These are phyloP conservation scores for Gallinago solitaria DNA, from an alignment of 2,797 vertebrate genomes.

Conservation along the genomic window DNA sequence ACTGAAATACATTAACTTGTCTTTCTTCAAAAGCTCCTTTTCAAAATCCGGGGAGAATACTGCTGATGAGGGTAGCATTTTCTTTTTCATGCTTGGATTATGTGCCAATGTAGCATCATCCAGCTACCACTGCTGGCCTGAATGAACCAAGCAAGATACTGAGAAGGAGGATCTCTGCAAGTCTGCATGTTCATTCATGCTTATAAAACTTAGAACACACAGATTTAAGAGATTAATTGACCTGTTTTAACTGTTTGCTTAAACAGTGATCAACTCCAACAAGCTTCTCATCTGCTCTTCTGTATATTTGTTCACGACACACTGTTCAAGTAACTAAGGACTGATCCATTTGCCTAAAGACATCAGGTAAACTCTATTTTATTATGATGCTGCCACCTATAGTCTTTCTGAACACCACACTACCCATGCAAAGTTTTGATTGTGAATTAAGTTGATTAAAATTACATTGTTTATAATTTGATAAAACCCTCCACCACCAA, in stretches of 20 bases:
- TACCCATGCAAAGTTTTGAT: background rate
- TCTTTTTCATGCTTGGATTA: background rate
- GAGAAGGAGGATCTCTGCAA: background rate
- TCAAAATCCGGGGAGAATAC: background rate
- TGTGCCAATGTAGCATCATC: background rate
- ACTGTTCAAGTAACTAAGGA: background rate
- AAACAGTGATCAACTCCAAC: background rate
- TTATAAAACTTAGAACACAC: background rate
- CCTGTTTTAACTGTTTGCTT: background rate
- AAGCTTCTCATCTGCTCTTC: background rate
- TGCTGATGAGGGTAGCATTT: background rate
- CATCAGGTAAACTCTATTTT: background rate
- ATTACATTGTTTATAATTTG: background rate
- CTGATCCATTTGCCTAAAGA: background rate
- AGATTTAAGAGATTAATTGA: background rate
- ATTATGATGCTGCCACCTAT: slow-evolving; percentile 46
- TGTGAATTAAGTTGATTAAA: background rate
- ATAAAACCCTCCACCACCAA: background rate
- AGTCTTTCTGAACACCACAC: background rate
- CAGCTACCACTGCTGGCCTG: background rate
- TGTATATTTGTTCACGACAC: background rate
- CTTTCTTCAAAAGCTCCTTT: background rate
- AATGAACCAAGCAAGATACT: background rate
- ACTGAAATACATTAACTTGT: background rate
- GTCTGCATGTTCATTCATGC: background rate